phyloP scores from a whole-genome alignment of 2,797 vertebrate genomes.

The Urocyon cinereoargenteus region DNA sequence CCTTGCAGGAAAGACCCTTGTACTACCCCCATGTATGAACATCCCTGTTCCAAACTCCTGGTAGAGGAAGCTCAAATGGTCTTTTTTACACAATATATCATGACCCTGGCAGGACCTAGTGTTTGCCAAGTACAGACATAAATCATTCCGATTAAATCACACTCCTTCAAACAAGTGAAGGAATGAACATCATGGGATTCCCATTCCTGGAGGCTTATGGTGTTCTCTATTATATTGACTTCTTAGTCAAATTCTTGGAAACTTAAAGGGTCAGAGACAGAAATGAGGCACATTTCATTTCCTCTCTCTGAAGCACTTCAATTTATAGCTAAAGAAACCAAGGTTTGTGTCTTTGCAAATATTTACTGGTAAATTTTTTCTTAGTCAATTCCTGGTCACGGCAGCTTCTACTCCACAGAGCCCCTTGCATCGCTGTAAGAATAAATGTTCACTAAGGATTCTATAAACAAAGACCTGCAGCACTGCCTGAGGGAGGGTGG shows the following conservation, averaged over 20 bases:
- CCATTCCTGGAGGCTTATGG: background rate
- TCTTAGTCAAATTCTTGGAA: conserved; percentile 17
- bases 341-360: background rate
- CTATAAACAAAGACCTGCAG: background rate
- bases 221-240: background rate
- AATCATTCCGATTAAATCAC: background rate
- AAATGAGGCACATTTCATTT: conserved; percentile 45
- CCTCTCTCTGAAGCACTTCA: conserved; percentile 25
- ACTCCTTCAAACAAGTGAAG: background rate
- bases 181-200: background rate
- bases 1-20: background rate
- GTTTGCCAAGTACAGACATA: background rate
- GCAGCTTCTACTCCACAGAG: background rate
- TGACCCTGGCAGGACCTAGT: background rate
- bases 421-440: background rate
- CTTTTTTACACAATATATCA: background rate
- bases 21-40: background rate
- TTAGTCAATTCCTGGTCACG: background rate
- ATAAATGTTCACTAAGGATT: background rate
- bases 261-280: background rate
- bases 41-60: background rate
- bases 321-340: background rate
- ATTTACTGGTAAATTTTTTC: background rate
- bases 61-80: background rate
- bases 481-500: background rate